A percentile compares a stretch with the other conserved stretches of the same genome.
Conservation (phyloP, 2,113 vertebrate species). For the Peromyscus californicus region DNA sequence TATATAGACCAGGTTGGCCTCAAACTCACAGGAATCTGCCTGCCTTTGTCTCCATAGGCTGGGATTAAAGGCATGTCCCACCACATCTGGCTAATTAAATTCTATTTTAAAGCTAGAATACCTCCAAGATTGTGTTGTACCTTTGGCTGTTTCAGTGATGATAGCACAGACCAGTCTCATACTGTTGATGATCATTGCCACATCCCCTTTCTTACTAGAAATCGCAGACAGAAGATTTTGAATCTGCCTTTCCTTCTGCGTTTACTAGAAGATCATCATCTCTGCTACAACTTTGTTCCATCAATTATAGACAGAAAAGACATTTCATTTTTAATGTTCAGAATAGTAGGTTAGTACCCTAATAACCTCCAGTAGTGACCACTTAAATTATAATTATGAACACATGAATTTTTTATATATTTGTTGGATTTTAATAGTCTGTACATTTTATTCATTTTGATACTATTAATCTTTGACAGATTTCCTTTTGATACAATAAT, state of each 20-base stretch:
- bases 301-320: not conserved
- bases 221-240: not conserved
- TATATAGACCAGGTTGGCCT: not conserved
- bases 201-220: not conserved
- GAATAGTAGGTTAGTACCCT: not conserved
- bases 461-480: not conserved
- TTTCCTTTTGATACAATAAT: not conserved
- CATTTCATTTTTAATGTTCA: not conserved
- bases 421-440: not conserved
- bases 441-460: not conserved
- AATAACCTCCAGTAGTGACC: not conserved
- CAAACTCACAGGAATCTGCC: not conserved
- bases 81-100: not conserved
- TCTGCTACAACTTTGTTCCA: not conserved
- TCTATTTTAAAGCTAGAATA: not conserved
- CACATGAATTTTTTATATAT: not conserved
- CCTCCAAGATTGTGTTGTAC: not conserved
- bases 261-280: not conserved
- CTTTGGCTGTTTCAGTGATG: not conserved
- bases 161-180: not conserved
- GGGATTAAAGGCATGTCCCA: not conserved
- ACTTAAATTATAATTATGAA: not conserved
- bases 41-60: not conserved
- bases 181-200: not conserved
- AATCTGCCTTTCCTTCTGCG: not conserved